Conservation (phyloP, 2,797 vertebrate genomes). For the Lophius americanus region DNA sequence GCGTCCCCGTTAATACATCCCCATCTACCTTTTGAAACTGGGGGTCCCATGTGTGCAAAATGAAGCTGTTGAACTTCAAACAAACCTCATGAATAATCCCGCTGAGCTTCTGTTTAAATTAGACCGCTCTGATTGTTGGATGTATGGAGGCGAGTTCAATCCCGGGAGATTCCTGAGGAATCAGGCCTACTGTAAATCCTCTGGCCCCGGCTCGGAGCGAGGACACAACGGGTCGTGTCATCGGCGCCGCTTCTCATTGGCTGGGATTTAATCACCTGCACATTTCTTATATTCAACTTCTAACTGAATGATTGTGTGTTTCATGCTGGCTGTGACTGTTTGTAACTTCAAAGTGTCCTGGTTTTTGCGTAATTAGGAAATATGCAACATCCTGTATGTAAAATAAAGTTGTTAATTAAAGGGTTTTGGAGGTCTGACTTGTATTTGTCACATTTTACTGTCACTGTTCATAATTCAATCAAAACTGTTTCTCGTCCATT, state of each 20-base stretch:
- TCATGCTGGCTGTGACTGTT: no score
- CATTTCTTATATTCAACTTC: no score
- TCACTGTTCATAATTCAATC: no score
- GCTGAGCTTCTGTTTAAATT: constrained; percentile 76
- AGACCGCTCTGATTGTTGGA: constrained; percentile 72
- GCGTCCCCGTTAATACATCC: constrained; percentile 74
- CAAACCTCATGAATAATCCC: constrained; percentile 84
- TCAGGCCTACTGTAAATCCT: background rate
- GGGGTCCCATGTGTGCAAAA: constrained; percentile 75
- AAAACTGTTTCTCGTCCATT: no score
- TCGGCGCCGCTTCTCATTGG: background rate
- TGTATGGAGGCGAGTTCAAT: constrained; percentile 65
- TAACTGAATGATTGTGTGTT: no score
- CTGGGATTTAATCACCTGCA: constrained; percentile 1
- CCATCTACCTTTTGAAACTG: constrained; percentile 82
- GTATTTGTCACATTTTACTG: no score
- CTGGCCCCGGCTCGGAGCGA: background rate
- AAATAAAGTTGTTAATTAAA: no score
- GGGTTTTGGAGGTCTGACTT: no score
- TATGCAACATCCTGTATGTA: no score
- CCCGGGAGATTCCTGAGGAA: constrained; percentile 51
- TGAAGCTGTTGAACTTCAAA: constrained; percentile 83
- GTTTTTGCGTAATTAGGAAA: no score
- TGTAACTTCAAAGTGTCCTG: background rate
- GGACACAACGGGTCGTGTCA: background rate